A percentile compares a stretch with the other conserved stretches of the same genome.
phyloP scores from a whole-genome alignment of 2,888 invertebrate species.

The Eremobia ochroleuca region DNA sequence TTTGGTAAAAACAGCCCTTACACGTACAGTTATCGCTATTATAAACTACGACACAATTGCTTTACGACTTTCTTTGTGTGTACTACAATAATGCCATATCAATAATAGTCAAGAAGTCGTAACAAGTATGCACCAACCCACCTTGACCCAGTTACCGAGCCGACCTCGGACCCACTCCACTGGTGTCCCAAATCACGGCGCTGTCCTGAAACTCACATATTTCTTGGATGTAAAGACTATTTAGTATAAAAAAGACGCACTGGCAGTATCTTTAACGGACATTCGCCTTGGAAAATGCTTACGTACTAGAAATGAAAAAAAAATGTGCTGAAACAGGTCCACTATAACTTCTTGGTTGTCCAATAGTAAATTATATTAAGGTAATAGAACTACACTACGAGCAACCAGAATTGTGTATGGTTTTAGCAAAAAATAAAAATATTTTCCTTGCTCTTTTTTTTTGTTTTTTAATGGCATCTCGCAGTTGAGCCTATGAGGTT shows the following conservation, averaged over 20 bases:
- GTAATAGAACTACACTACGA: no score
- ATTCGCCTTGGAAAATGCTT: not conserved
- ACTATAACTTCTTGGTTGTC: not conserved
- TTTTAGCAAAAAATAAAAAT: no score
- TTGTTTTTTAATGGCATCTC: no score
- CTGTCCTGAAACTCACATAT: constrained; percentile 28
- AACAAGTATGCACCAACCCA: constrained; percentile 5
- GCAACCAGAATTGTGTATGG: no score
- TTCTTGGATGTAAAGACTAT: constrained; percentile 10
- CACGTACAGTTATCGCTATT: not conserved
- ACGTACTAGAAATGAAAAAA: not conserved
- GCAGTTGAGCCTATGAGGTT: no score
- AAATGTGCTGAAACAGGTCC: not conserved
- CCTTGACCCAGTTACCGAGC: constrained; percentile 50
- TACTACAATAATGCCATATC: not conserved
- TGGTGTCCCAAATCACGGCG: constrained; percentile 33
- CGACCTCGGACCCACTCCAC: constrained; percentile 49
- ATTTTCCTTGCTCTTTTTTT: not conserved
- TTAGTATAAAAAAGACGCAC: constrained; percentile 10
- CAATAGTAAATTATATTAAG: not conserved
- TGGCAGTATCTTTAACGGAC: not conserved
- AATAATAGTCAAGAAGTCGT: not conserved
- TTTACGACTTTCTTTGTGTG: not conserved
- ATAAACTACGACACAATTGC: not conserved
- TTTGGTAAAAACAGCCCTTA: no score